Evolutionary conservation across 2,888 invertebrate genomes (phyloP).

Genomic region (Polyploca ridens): DNA sequence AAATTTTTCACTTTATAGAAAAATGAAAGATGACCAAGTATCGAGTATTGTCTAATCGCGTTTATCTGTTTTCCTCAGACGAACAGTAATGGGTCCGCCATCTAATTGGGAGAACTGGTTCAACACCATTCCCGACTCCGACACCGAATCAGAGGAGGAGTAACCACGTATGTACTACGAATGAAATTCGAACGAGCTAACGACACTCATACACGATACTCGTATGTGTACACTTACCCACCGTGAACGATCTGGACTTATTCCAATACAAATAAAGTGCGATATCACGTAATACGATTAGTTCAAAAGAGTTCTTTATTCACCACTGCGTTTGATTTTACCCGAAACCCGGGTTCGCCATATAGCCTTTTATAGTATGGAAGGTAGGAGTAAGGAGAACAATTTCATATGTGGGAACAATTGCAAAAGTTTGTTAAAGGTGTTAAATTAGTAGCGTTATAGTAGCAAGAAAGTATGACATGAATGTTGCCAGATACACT

Average conservation of each 20-base stretch:
- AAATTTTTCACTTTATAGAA: too few species aligned
- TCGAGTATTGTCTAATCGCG: too few species aligned
- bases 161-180: constrained; percentile 25
- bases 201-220: not conserved
- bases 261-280: not conserved
- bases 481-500: too few species aligned
- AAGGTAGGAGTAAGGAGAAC: too few species aligned
- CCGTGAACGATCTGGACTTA: not conserved
- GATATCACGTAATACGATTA: not conserved
- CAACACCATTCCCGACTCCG: constrained; percentile 86
- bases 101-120: constrained; percentile 86
- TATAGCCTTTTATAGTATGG: too few species aligned
- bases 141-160: constrained; percentile 77
- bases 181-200: not conserved
- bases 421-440: too few species aligned
- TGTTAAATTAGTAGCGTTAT: too few species aligned
- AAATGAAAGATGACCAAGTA: too few species aligned
- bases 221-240: not conserved
- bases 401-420: too few species aligned
- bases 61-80: constrained; percentile 52
- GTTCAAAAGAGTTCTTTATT: not conserved
- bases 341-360: too few species aligned
- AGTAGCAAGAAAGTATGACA: too few species aligned
- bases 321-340: too few species aligned
- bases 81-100: constrained; percentile 74